Evolutionary conservation across 2,888 invertebrate genomes (phyloP).

Genomic region (Luperina nickerlii): DNA sequence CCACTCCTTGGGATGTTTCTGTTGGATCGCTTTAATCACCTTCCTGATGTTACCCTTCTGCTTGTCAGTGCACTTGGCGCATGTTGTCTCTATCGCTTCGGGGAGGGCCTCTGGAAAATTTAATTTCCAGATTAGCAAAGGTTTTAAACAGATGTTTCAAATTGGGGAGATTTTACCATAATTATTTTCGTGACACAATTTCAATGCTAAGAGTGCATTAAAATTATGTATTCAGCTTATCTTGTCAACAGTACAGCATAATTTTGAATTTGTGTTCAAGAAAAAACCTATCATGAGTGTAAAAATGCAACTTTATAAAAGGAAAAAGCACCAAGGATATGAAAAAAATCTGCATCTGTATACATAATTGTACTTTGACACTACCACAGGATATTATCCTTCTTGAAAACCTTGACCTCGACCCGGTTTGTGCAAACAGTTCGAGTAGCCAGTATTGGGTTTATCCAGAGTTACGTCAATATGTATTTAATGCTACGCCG

Average conservation of each 20-base stretch:
- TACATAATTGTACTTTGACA: slow-evolving; percentile 35
- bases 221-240: too few relatives aligned
- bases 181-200: background rate
- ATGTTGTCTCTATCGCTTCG: slow-evolving; percentile 92
- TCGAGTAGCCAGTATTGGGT: slow-evolving; percentile 58
- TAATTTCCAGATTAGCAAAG: slow-evolving; percentile 7
- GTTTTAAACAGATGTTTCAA: background rate
- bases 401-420: slow-evolving; percentile 70
- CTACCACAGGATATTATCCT: slow-evolving; percentile 63
- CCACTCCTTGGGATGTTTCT: slow-evolving; percentile 92
- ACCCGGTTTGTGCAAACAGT: slow-evolving; percentile 65
- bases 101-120: slow-evolving; percentile 91
- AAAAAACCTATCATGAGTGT: background rate
- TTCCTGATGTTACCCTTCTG: slow-evolving; percentile 91
- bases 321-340: slow-evolving; percentile 35
- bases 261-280: background rate
- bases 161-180: background rate
- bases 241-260: background rate
- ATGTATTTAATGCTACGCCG: slow-evolving; percentile 47
- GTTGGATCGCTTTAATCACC: slow-evolving; percentile 92
- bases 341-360: slow-evolving; percentile 28
- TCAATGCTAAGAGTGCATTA: background rate
- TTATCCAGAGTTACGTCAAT: slow-evolving; percentile 70
- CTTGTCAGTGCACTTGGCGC: slow-evolving; percentile 92
- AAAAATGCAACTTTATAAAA: background rate